These are phyloP conservation scores for Albula glossodonta DNA, from an alignment of 2,113 vertebrate species.

Conservation along the genomic window DNA sequence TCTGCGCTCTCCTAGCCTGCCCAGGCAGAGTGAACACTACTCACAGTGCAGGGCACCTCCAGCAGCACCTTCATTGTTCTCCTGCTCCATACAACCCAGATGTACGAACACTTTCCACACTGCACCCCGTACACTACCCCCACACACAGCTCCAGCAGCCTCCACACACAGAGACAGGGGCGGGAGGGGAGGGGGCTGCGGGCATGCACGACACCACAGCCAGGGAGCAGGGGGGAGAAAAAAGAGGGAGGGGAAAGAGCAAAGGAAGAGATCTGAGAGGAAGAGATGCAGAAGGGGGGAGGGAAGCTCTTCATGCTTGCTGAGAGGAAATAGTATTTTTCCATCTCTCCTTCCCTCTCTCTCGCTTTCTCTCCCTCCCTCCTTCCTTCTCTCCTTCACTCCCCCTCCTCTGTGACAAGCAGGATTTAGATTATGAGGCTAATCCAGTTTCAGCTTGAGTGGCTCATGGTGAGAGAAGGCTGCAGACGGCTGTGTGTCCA, in stretches of 20 bases:
- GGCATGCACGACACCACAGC: neutral
- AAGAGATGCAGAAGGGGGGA: slow-evolving; percentile 1
- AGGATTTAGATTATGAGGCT: slow-evolving; percentile 20
- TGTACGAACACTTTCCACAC: neutral
- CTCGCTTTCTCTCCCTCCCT: neutral
- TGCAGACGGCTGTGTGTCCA: slow-evolving; percentile 13
- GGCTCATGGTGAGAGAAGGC: slow-evolving; percentile 11
- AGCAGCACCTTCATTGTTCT: neutral
- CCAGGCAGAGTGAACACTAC: neutral
- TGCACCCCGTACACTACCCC: neutral
- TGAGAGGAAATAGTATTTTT: slow-evolving; percentile 10
- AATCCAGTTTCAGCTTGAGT: slow-evolving; percentile 22
- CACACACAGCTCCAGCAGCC: neutral
- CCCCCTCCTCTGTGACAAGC: slow-evolving; percentile 4
- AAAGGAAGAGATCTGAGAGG: neutral
- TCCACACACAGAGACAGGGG: neutral
- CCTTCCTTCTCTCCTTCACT: neutral
- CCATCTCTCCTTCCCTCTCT: neutral
- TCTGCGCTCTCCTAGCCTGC: neutral
- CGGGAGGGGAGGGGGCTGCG: neutral
- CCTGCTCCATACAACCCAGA: neutral
- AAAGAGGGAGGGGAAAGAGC: neutral
- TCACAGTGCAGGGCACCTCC: slow-evolving; percentile 18
- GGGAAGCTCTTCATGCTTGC: slow-evolving; percentile 4
- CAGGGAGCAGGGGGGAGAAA: neutral